These are phyloP conservation scores for Lineus longissimus DNA, from an alignment of 1,140 invertebrate genomes.

Conservation along the genomic window DNA sequence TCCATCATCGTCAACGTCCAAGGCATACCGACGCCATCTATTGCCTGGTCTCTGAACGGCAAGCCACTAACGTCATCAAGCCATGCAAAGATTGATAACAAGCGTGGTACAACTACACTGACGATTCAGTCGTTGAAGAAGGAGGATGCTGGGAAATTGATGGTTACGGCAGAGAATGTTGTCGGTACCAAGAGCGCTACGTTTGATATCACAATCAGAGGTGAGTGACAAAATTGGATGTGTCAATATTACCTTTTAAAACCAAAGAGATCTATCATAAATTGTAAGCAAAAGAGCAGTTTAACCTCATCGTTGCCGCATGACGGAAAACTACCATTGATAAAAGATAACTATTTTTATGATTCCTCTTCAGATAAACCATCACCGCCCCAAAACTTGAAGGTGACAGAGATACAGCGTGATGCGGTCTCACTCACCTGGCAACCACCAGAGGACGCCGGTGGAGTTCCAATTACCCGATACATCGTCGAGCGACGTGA, in stretches of 20 bases:
- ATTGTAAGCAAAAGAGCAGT: no score
- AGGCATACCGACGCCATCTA: constrained; percentile 85
- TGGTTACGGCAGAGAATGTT: constrained; percentile 46
- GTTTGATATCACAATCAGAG: constrained; percentile 57
- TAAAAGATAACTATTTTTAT: no score
- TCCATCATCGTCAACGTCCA: constrained; percentile 60
- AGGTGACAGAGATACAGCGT: constrained; percentile 85
- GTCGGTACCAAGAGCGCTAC: constrained; percentile 45
- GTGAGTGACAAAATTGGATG: constrained; percentile 57
- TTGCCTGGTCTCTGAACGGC: constrained; percentile 81
- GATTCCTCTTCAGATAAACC: constrained; percentile 27
- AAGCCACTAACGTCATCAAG: constrained; percentile 53
- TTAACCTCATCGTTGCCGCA: no score
- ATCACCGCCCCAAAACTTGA: constrained; percentile 56
- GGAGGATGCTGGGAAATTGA: constrained; percentile 45
- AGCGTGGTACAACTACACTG: constrained; percentile 34
- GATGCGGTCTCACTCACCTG: constrained; percentile 82
- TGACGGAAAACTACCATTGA: no score
- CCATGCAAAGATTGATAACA: constrained; percentile 41
- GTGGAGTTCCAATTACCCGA: constrained; percentile 81
- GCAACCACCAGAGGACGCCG: constrained; percentile 86
- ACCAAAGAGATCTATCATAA: no score
- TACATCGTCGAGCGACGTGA: constrained; percentile 83
- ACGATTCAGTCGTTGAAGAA: constrained; percentile 41
- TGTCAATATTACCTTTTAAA: not conserved